Base-by-base conservation (phyloP, 2,113 vertebrate genomes). In the Archocentrus centrarchus region DNA sequence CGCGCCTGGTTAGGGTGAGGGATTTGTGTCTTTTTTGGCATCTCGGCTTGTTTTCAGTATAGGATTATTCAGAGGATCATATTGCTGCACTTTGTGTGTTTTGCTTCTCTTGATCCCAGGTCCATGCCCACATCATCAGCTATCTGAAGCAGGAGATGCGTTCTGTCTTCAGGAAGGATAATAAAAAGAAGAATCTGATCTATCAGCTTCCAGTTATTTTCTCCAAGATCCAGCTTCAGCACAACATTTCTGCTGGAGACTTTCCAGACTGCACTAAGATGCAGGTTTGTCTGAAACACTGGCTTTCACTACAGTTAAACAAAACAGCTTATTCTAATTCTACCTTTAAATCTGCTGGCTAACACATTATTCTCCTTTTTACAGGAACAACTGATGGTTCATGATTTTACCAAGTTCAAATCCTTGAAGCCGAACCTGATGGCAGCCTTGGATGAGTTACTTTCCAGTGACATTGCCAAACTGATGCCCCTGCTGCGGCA, bases 131-230 rank as follows among this genome's bases (percentile, higher is more conserved):
- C 93, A 98, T 98, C 94, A 97, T 98, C 89, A 97, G 97, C 91
- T 96, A 97, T 80, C 94, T 98, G 92, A 97, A 97, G 94, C 97
- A 97, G 89, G 97, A 98, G 95, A 98, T 98, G 98, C 97, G 97
- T 0, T 96, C 97, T 0, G 96, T 98, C 76, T 98, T 98, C 41
- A 96, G 97, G 77, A 98, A 98, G 91, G 97, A 97, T 76, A 97
- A 97, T 75, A 98, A 97, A 88, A 98, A 98, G 94, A 98, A 98
- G 86, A 96, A 97, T 87, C 95, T 98, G 50, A 98, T 98, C 86
- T 86, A 96, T 76, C 96, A 98, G 84, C 93, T 98, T 91, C 97
- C 97, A 0, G 96, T 97, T 17, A 97, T 98, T 89, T 98, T 97
- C 27, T 95, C 97, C 0, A 97, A 97, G 93, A 98, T 98, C 63